These are phyloP conservation scores for Haliclona indistincta DNA, from an alignment of 37 sponge, comb jelly and placozoan genomes.

Conservation along the genomic window DNA sequence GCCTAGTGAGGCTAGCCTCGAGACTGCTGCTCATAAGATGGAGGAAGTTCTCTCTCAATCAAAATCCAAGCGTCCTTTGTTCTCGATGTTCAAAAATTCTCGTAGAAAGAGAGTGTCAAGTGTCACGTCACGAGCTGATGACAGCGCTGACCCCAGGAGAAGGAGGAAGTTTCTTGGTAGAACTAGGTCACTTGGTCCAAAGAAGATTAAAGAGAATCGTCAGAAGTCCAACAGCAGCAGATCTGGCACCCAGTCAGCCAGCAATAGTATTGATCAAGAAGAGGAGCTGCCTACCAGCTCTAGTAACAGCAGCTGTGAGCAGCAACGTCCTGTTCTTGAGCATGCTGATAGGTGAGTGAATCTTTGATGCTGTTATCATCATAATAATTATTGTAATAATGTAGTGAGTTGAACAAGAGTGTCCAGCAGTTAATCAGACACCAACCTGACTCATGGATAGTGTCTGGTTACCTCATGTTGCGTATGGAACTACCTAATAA, in stretches of 20 bases:
- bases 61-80: neutral
- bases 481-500: slow-evolving; percentile 56
- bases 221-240: no score
- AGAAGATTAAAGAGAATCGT: no score
- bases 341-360: neutral
- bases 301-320: neutral
- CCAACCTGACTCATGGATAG: slow-evolving; percentile 41
- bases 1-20: neutral
- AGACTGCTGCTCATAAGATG: neutral
- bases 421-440: slow-evolving; percentile 50
- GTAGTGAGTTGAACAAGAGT: no score
- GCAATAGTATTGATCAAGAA: neutral
- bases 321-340: neutral
- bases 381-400: neutral
- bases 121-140: no score
- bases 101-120: no score
- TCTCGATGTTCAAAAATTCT: neutral
- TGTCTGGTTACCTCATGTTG: slow-evolving; percentile 71
- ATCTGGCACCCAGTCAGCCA: neutral
- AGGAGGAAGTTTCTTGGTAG: neutral
- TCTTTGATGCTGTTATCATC: neutral
- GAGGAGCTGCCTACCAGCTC: neutral
- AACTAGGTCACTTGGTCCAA: neutral
- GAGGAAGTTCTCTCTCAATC: neutral
- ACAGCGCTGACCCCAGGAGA: neutral